Evolutionary conservation across 2,888 invertebrate species (phyloP).

Genomic region (Microplitis manilae): DNA sequence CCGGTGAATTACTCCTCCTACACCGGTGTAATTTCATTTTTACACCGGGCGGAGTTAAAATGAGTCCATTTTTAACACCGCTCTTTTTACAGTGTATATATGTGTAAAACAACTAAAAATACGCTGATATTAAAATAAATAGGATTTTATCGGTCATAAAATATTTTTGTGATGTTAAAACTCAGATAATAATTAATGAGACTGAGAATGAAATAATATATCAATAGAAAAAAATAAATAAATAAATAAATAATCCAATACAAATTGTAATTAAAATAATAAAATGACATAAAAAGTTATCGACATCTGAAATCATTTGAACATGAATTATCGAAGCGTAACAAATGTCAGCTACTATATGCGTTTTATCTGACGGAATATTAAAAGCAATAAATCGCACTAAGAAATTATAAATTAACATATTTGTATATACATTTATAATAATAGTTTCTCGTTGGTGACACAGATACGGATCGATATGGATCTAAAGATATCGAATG

Average conservation of each 20-base stretch:
- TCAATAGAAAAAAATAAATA: background rate
- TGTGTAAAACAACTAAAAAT: too few species aligned
- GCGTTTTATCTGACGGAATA: background rate
- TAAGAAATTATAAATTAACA: background rate
- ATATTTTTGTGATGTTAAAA: too few species aligned
- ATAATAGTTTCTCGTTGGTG: background rate
- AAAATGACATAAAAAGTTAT: background rate
- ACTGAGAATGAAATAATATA: background rate
- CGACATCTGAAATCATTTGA: background rate
- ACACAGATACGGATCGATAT: background rate
- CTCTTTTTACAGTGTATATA: too few species aligned
- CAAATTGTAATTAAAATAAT: background rate
- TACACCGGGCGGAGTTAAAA: too few species aligned
- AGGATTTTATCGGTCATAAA: too few species aligned
- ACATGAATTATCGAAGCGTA: background rate
- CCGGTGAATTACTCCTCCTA: too few species aligned
- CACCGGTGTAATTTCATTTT: too few species aligned
- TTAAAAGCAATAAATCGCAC: background rate
- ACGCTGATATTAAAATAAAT: too few species aligned
- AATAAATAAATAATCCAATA: background rate
- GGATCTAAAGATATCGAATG: conserved; percentile 24
- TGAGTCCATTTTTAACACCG: too few species aligned
- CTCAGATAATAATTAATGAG: too few species aligned
- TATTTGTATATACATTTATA: background rate
- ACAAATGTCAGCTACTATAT: background rate